phyloP scores from a whole-genome alignment of 2,888 invertebrate species.

The Chymomyza amoena region DNA sequence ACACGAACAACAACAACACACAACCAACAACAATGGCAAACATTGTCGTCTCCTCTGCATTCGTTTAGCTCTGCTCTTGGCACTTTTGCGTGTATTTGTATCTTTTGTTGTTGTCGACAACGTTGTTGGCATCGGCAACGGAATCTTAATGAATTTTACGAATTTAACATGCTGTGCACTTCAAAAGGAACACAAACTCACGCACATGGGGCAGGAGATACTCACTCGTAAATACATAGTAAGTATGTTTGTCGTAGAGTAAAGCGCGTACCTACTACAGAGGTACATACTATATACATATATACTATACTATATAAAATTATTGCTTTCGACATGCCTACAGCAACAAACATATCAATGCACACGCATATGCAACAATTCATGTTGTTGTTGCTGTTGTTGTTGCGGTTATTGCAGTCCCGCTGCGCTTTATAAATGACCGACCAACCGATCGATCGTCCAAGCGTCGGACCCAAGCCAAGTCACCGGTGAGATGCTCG shows the following conservation, averaged over 20 bases:
- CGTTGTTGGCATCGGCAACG: constrained; percentile 43
- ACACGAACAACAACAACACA: constrained; percentile 20
- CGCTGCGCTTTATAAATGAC: background rate
- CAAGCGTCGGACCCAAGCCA: background rate
- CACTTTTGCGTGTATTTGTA: constrained; percentile 33
- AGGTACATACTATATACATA: too few relatives aligned
- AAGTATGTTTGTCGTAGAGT: constrained; percentile 64
- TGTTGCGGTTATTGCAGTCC: constrained; percentile 22
- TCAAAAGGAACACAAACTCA: constrained; percentile 68
- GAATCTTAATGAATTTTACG: constrained; percentile 73
- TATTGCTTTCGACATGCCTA: constrained; percentile 72
- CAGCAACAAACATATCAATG: constrained; percentile 26
- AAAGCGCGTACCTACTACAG: constrained; percentile 7
- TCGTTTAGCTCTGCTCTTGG: constrained; percentile 40
- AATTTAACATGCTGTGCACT: constrained; percentile 73
- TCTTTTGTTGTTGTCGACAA: constrained; percentile 23
- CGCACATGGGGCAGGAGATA: constrained; percentile 27
- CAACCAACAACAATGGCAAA: constrained; percentile 53
- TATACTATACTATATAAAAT: constrained; percentile 41
- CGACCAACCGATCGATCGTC: background rate
- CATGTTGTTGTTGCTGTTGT: constrained; percentile 14
- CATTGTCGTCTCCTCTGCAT: constrained; percentile 40
- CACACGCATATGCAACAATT: constrained; percentile 4
- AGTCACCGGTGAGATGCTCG: background rate
- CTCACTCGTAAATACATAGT: constrained; percentile 67